Percentiles rank a stretch among this genome's conserved stretches.
Evolutionary conservation across 2,113 vertebrate species (phyloP).

Genomic region (Mola mola): DNA sequence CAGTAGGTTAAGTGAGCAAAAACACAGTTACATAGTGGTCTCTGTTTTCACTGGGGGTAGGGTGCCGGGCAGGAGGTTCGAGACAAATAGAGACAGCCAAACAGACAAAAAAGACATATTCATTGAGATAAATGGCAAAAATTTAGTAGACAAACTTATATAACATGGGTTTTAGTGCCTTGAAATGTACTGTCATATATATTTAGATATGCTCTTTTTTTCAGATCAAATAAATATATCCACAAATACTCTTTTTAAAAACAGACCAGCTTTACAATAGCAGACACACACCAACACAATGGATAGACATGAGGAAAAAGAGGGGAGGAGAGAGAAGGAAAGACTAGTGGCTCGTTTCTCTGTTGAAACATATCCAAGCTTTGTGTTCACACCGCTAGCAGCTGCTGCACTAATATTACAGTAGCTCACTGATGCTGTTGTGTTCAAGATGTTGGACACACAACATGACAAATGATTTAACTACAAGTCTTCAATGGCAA

Average conservation of each 20-base stretch:
- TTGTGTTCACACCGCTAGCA: constrained; percentile 39
- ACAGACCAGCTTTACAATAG: constrained; percentile 70
- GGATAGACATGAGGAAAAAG: constrained; percentile 53
- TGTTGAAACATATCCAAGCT: constrained; percentile 14
- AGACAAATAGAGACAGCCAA: constrained; percentile 76
- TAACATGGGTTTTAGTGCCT: constrained; percentile 71
- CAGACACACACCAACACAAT: constrained; percentile 76
- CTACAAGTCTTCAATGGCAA: neutral
- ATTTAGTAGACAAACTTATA: constrained; percentile 80
- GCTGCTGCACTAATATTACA: constrained; percentile 6
- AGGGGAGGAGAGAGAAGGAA: constrained; percentile 24
- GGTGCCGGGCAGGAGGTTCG: constrained; percentile 42
- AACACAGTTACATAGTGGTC: constrained; percentile 83
- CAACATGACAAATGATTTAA: neutral
- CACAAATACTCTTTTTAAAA: constrained; percentile 70
- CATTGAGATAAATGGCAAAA: constrained; percentile 74
- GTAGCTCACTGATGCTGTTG: neutral
- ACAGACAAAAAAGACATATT: constrained; percentile 77
- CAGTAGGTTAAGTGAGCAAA: constrained; percentile 72
- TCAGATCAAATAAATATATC: constrained; percentile 77
- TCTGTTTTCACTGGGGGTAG: constrained; percentile 73
- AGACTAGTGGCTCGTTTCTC: constrained; percentile 23
- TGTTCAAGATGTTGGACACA: neutral
- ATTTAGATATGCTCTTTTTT: constrained; percentile 74
- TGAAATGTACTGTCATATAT: constrained; percentile 79